A percentile compares a stretch with the other conserved stretches of the same genome.
These are phyloP conservation scores for Gymnobelideus leadbeateri DNA, from an alignment of 2,113 vertebrate genomes.

Conservation along the genomic window DNA sequence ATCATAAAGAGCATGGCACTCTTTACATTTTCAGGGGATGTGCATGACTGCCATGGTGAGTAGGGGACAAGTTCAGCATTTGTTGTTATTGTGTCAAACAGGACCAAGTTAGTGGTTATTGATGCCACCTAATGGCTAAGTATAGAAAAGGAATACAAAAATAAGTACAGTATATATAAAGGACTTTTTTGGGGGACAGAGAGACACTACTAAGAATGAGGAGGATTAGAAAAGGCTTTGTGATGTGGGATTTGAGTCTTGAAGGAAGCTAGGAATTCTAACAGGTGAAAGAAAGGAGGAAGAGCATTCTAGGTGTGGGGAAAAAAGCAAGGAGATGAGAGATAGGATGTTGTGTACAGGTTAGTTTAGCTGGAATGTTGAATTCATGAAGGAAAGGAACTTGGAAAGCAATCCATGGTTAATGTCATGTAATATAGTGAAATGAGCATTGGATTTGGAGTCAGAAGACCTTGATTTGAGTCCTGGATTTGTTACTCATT, in stretches of 20 bases:
- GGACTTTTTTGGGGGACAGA: not conserved
- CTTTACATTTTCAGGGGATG: not conserved
- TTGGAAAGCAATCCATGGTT: not conserved
- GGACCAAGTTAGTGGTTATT: not conserved
- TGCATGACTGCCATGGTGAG: not conserved
- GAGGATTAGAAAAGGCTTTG: not conserved
- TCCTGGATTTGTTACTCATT: not conserved
- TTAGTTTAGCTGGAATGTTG: not conserved
- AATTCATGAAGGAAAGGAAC: not conserved
- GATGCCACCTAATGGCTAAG: not conserved
- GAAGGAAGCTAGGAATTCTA: not conserved
- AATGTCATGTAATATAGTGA: not conserved
- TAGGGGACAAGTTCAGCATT: not conserved
- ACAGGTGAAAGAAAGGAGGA: not conserved
- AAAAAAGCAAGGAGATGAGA: not conserved
- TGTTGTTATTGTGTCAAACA: not conserved
- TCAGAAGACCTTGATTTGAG: not conserved
- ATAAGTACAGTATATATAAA: not conserved
- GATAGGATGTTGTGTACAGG: not conserved
- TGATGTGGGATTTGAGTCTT: not conserved
- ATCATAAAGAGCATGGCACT: not conserved
- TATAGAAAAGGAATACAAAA: not conserved
- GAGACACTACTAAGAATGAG: not conserved
- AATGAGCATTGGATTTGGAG: not conserved
- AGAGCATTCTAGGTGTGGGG: not conserved